These are phyloP conservation scores for Crocuta crocuta DNA, from an alignment of 2,113 vertebrate species.

Conservation along the genomic window DNA sequence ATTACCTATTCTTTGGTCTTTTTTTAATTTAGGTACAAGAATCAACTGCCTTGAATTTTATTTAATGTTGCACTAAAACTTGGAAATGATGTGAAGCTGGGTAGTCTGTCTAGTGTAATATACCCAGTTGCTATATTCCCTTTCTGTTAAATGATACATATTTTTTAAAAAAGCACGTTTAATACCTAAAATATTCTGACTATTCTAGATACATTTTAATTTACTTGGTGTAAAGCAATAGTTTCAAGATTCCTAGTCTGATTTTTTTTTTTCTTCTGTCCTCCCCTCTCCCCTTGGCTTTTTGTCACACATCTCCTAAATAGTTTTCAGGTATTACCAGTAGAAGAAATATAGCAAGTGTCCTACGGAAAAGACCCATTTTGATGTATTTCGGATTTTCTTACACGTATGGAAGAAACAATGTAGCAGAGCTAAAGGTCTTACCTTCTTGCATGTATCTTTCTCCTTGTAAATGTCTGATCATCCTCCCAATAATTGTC, in stretches of 20 bases:
- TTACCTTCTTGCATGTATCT: background rate
- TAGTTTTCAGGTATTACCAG: background rate
- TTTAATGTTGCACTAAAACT: background rate
- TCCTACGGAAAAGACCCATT: background rate
- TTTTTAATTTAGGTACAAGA: slow-evolving; percentile 10
- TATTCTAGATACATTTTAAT: background rate
- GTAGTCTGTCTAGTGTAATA: background rate
- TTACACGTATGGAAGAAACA: background rate
- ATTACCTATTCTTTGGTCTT: background rate
- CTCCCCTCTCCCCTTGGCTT: background rate
- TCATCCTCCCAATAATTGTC: background rate
- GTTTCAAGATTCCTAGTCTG: background rate
- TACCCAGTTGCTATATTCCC: background rate
- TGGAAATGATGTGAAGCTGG: background rate
- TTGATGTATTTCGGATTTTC: background rate
- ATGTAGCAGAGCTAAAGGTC: background rate
- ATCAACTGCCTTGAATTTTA: background rate
- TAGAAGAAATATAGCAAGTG: background rate
- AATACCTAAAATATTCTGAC: background rate
- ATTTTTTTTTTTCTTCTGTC: background rate
- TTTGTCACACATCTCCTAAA: background rate
- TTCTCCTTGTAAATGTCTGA: background rate
- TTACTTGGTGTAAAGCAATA: background rate
- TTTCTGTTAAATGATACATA: background rate
- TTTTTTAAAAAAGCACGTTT: background rate